phyloP scores from a whole-genome alignment of 2,888 invertebrate species.

The Bombylius discolor region DNA sequence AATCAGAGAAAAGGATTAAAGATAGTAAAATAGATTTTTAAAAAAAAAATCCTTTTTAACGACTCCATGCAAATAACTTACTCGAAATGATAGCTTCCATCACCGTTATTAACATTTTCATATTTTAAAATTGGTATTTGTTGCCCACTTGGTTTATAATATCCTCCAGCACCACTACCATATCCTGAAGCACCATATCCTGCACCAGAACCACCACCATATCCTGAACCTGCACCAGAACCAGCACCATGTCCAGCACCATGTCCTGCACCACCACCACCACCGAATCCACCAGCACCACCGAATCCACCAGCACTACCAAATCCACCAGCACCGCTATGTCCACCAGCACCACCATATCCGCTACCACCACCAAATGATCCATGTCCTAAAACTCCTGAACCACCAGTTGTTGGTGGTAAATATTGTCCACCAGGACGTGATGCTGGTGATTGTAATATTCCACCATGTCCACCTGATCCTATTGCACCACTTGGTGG shows the following conservation, averaged over 20 bases:
- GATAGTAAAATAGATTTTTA: no score
- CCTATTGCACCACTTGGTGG: constrained; percentile 21
- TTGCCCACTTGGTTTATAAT: constrained; percentile 23
- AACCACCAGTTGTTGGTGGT: constrained; percentile 14
- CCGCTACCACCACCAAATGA: constrained; percentile 7
- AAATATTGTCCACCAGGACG: constrained; percentile 22
- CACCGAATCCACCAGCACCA: background rate
- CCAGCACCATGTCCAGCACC: background rate
- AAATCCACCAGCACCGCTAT: no score
- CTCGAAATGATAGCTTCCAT: constrained; percentile 52
- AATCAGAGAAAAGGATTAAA: background rate
- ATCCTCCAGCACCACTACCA: background rate
- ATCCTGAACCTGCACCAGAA: background rate
- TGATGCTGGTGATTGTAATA: constrained; percentile 16
- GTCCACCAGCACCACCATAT: no score
- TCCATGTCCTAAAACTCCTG: background rate
- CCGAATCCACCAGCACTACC: constrained; percentile 17
- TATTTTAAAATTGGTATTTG: constrained; percentile 47
- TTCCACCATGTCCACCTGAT: constrained; percentile 18
- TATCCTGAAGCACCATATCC: background rate
- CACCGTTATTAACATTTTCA: constrained; percentile 48
- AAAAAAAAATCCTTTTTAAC: no score
- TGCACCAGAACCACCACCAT: background rate
- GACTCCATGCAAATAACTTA: constrained; percentile 23
- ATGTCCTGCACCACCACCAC: background rate